Evolutionary conservation across 2,888 invertebrate genomes (phyloP), one percentile per base, ranked within the genome.

Genomic region (Seira ritae): DNA sequence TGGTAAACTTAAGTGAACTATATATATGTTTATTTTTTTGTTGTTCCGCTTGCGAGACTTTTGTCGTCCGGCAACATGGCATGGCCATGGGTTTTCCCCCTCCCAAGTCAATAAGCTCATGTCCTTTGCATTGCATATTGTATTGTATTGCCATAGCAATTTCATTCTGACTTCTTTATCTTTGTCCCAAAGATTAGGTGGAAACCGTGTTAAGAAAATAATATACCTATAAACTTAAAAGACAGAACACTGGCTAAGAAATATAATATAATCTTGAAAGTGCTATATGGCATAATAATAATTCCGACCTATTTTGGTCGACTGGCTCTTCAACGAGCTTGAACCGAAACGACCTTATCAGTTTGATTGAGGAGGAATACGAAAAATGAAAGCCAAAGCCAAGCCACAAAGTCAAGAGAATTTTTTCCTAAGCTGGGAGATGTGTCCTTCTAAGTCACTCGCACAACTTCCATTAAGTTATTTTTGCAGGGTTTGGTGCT

Each of bases 281-380:
- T 8, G 8, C 31, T 2, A 31, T 8, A n/a, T 31, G 8, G 31
- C 31, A 4, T 31, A 31, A 74, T 46, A 73, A 24, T 60, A 60
- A 76, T 23, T 31, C 31, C 31, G 55, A 72, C 55, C 24, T 24
- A 60, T 24, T 24, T 68, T 60, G 24, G 0, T 50, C 62, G 31
- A 50, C 19, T 66, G 55, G 80, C 46, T 19, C 75, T 67, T 65
- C 19, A 80, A 69, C 22, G 22, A 42, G 19, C 37, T n/a, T 60
- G 42, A 42, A 70, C 80, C 15, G 17, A 19, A 80, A 50, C 55
- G 70, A 75, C 68, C 62, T 65, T 74, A 74, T 75, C 70, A 80
- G 42, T 65, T 73, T 69, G 70, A 60, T 69, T 17, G 37, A 55
- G 37, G 72, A 66, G 42, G 8, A 19, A 31, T n/a, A n/a, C n/a